Conservation (phyloP, 2,797 vertebrate species). For the Falco concolor region DNA sequence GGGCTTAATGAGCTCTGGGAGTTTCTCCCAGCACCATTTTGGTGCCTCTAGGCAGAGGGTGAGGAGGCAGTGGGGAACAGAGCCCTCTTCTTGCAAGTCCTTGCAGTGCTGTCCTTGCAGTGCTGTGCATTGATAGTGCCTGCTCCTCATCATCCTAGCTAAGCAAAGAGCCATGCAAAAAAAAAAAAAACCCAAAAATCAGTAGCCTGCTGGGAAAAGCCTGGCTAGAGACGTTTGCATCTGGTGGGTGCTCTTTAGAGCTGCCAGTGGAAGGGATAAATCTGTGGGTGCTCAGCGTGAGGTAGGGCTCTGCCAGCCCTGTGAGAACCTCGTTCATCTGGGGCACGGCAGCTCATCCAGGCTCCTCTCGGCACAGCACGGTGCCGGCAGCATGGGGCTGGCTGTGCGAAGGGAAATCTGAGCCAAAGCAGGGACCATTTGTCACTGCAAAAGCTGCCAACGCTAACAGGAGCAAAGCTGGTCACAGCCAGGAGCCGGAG, state of each 20-base stretch:
- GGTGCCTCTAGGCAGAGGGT: neutral
- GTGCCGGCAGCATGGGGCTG: neutral
- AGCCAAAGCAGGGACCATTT: neutral
- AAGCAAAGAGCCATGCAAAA: neutral
- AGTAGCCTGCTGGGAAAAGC: neutral
- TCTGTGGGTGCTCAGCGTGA: neutral
- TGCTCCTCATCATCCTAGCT: neutral
- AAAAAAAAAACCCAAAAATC: neutral
- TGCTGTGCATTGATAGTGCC: neutral
- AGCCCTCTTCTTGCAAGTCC: neutral
- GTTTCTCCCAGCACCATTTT: neutral
- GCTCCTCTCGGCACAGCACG: neutral
- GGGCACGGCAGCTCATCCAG: rapidly evolving
- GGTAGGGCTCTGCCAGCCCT: neutral
- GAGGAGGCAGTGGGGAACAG: neutral
- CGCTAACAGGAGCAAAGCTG: neutral
- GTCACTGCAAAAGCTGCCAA: neutral
- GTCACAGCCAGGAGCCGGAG: neutral
- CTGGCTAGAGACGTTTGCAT: neutral
- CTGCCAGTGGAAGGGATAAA: neutral
- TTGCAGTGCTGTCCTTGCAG: too few relatives aligned
- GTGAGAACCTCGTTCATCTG: neutral
- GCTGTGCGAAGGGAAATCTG: neutral
- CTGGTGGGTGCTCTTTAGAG: neutral
- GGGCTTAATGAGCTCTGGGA: neutral